Conservation (phyloP, 2,113 vertebrate genomes). For the Thinocorus orbignyianus region DNA sequence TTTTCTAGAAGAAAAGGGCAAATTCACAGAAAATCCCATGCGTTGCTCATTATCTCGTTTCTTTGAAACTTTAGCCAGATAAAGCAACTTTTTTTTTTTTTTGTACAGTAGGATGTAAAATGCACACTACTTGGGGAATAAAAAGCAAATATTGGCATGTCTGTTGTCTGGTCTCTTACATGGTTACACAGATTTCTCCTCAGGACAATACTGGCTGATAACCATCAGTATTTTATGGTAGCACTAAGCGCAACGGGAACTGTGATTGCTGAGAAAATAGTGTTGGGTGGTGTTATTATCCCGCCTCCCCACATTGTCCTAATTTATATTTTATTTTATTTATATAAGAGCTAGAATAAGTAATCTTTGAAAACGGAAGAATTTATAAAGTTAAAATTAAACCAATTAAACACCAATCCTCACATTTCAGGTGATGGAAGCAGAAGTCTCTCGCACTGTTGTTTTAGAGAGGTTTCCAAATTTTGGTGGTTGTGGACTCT, state of each 20-base stretch:
- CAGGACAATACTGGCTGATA: not conserved
- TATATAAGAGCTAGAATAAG: not conserved
- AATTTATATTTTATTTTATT: not conserved
- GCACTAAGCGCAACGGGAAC: not conserved
- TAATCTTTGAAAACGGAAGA: not conserved
- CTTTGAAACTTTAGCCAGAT: not conserved
- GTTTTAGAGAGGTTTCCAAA: not conserved
- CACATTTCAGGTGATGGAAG: not conserved
- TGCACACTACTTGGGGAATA: not conserved
- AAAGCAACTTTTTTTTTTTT: not conserved
- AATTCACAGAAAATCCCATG: not conserved
- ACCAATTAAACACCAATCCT: accelerated
- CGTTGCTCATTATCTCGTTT: accelerated
- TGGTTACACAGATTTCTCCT: not conserved
- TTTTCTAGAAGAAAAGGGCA: not conserved
- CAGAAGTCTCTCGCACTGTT: not conserved
- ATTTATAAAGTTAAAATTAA: not conserved
- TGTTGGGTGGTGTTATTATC: not conserved
- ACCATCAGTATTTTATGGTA: not conserved
- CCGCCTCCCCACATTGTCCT: no score
- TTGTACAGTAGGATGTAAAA: not conserved
- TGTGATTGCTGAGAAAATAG: not conserved
- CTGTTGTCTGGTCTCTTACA: not conserved
- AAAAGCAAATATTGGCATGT: not conserved
- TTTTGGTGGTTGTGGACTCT: not conserved